Conservation (phyloP, 2,113 vertebrate genomes). For the Oryzias melastigma region DNA sequence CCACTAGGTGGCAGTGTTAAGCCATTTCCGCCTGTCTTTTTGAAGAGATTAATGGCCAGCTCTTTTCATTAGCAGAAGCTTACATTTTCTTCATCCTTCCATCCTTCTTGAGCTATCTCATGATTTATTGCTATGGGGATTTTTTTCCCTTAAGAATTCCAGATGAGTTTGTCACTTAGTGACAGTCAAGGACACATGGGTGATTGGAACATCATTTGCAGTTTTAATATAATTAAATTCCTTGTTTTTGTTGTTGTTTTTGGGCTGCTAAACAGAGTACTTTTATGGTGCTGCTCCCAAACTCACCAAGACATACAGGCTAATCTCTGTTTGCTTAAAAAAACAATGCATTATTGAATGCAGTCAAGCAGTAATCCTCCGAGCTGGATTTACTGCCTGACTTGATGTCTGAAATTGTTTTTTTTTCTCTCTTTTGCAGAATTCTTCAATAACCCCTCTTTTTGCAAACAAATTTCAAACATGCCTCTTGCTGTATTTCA, state of each 20-base stretch:
- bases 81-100: not conserved
- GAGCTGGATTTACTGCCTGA: slow-evolving; percentile 6
- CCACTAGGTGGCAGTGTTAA: slow-evolving; percentile 73
- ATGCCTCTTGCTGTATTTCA: slow-evolving; percentile 39
- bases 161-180: slow-evolving; percentile 16
- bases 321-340: slow-evolving; percentile 16
- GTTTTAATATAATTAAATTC: slow-evolving; percentile 18
- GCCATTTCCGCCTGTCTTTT: slow-evolving; percentile 2
- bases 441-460: slow-evolving; percentile 12
- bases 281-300: slow-evolving; percentile 12
- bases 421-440: not conserved
- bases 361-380: slow-evolving; percentile 7
- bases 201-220: slow-evolving; percentile 21
- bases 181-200: slow-evolving; percentile 28
- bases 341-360: slow-evolving; percentile 26
- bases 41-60: not conserved
- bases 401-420: not conserved
- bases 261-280: not conserved
- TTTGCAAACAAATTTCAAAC: slow-evolving; percentile 21
- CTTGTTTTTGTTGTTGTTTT: too few species aligned
- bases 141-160: slow-evolving; percentile 25
- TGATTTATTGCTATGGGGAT: slow-evolving; percentile 16
- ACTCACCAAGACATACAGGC: slow-evolving; percentile 12
- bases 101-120: not conserved
- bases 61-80: slow-evolving; percentile 3